Evolutionary conservation across 2,888 invertebrate genomes (phyloP).

Genomic region (Aspidiotus destructor): DNA sequence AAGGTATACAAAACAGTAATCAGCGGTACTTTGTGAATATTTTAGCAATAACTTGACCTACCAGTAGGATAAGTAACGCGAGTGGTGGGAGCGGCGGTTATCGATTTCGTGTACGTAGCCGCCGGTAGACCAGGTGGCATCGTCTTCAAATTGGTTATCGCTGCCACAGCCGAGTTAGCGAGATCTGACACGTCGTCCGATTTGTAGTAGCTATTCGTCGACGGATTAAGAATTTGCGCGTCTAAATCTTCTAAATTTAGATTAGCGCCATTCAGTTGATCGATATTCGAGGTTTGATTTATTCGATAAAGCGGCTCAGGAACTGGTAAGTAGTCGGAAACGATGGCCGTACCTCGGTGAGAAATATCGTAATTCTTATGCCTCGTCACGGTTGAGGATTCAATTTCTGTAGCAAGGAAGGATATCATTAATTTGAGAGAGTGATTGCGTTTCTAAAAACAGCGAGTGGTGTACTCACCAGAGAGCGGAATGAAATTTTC

Average conservation of each 20-base stretch:
- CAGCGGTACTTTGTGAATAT: neutral
- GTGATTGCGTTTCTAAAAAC: neutral
- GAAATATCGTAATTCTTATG: constrained; percentile 14
- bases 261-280: neutral
- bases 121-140: constrained; percentile 35
- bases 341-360: constrained; percentile 4
- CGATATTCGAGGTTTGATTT: neutral
- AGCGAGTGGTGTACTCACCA: neutral
- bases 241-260: constrained; percentile 17
- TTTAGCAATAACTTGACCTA: neutral
- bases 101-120: constrained; percentile 26
- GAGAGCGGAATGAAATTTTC: constrained; percentile 12
- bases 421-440: neutral
- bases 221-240: constrained; percentile 9
- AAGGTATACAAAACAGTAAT: too few relatives aligned
- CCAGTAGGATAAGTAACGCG: neutral
- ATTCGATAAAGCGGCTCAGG: constrained; percentile 7
- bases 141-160: constrained; percentile 40
- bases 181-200: constrained; percentile 34
- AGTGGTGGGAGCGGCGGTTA: neutral
- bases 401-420: constrained; percentile 1
- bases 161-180: constrained; percentile 40
- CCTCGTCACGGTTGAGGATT: constrained; percentile 14
- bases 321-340: constrained; percentile 20
- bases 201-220: constrained; percentile 1